These are phyloP conservation scores for Pelecanus crispus DNA, from an alignment of 2,113 vertebrate genomes.

Conservation along the genomic window DNA sequence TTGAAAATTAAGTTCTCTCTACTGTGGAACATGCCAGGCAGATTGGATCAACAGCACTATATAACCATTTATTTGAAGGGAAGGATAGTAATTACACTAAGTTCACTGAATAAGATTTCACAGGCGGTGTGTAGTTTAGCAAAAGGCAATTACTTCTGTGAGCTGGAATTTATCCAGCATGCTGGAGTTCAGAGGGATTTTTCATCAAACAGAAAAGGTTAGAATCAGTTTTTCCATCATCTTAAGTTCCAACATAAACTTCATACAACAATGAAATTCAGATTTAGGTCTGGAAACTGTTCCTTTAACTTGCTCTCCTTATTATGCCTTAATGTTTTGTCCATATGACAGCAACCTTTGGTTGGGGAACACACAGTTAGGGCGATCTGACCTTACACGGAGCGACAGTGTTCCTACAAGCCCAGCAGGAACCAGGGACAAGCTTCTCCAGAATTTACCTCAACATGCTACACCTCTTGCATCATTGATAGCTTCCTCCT, in stretches of 20 bases:
- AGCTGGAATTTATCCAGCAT: conserved; percentile 6
- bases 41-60: background rate
- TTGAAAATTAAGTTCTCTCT: background rate
- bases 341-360: background rate
- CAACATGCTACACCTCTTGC: background rate
- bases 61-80: background rate
- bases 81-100: background rate
- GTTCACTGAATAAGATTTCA: background rate
- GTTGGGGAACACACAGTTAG: background rate
- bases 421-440: background rate
- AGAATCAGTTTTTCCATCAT: conserved; percentile 28
- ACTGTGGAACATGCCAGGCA: background rate
- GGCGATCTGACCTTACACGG: background rate
- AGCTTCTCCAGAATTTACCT: background rate
- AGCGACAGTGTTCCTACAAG: background rate
- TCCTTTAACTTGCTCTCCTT: background rate
- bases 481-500: background rate
- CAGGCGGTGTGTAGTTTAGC: background rate
- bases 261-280: background rate
- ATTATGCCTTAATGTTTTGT: background rate
- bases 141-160: background rate
- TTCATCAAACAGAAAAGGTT: background rate
- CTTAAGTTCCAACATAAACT: background rate
- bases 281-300: background rate
- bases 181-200: background rate